Base-by-base conservation (phyloP, 2,888 invertebrate species). In the Anoncus sp. region DNA sequence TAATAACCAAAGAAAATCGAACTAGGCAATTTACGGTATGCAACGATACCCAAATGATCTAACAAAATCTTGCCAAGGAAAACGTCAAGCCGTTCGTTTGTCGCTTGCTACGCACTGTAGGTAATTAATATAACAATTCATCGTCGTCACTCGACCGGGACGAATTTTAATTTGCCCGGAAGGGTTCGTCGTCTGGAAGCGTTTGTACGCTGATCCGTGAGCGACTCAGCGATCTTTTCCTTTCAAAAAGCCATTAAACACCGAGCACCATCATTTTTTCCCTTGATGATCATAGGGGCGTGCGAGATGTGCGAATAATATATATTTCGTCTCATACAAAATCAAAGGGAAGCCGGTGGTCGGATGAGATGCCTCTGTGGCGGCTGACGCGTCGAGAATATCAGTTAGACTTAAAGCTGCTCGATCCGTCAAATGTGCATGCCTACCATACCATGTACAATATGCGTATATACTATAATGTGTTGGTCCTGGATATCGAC, bases 191-290 rank as follows among this genome's bases (percentile, higher is more conserved):
- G 31, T 63, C n/a, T 20, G 18, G n/a, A 60, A 70, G 27, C 69
- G 66, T 51, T 43, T 45, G 43, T 45, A 22, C 51, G 24, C 47
- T 57, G 27, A 69, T 55, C 47, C 59, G 31, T 53, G 22, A 9
- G 55, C 57, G 71, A 72, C 71, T 63, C 67, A 53, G 57, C 65
- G 73, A 70, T 76, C 75, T 65, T 72, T 75, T 85, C 81, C 85
- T 86, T 89, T 89, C 87, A 90, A 90, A 90, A 88, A 86, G 86
- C 84, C 86, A 90, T 90, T 91, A 90, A 88, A 89, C 85, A 84
- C 75, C 70, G 85, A 83, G 85, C 83, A 83, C 43, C 35, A 53
- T 51, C 60, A 49, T 75, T 71, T 72, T 72, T 63, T 72, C 59
- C 55, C 55, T 75, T 79, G 82, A 86, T 84, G 85, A 87, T 88